Evolutionary conservation across 2,888 invertebrate genomes (phyloP).

Genomic region (Strigamia maritima): DNA sequence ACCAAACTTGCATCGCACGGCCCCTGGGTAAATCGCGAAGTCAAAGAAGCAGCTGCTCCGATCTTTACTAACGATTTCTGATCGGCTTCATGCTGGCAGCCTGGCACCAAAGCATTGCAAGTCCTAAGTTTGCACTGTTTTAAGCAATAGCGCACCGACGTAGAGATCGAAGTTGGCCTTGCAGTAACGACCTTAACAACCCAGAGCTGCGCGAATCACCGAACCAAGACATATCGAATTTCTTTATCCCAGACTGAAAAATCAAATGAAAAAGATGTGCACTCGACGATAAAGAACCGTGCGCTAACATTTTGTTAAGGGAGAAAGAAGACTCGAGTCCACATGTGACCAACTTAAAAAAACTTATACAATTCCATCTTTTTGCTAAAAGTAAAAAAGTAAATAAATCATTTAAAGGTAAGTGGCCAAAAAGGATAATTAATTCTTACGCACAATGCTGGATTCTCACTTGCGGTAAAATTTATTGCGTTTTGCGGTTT

Average conservation of each 20-base stretch:
- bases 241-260: not conserved
- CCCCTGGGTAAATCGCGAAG: not conserved
- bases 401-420: no score
- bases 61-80: slow-evolving; percentile 10
- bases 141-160: not conserved
- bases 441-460: no score
- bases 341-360: no score
- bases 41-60: not conserved
- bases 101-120: not conserved
- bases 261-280: slow-evolving; percentile 19
- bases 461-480: no score
- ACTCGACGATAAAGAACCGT: not conserved
- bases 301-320: not conserved
- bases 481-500: no score
- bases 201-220: not conserved
- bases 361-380: no score
- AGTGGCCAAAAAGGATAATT: no score
- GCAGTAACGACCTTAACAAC: not conserved
- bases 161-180: not conserved
- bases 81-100: not conserved
- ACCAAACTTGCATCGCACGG: not conserved
- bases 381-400: no score
- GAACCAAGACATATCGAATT: slow-evolving; percentile 15
- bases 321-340: not conserved
- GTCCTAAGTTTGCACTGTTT: not conserved